Conservation (phyloP, 2,888 invertebrate genomes). For the Ornithoptera priamus region DNA sequence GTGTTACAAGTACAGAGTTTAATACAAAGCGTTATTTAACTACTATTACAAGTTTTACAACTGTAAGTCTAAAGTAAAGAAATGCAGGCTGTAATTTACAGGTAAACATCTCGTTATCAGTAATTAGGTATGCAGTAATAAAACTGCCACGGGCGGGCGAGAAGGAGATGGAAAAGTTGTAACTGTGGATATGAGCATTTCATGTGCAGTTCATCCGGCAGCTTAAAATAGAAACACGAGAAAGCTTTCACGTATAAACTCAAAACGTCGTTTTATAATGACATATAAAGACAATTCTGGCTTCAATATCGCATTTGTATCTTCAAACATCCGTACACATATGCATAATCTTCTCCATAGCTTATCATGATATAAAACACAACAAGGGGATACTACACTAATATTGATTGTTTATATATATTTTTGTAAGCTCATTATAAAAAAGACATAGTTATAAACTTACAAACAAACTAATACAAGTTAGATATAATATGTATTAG, state of each 20-base stretch:
- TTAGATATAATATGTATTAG: too few relatives aligned
- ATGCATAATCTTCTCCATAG: too few relatives aligned
- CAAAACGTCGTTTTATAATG: slow-evolving; percentile 9
- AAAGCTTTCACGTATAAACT: slow-evolving; percentile 21
- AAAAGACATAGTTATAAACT: too few relatives aligned
- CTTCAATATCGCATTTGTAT: neutral
- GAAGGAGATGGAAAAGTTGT: neutral
- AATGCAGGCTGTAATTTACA: too few relatives aligned
- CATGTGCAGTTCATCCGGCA: slow-evolving; percentile 7
- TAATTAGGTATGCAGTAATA: neutral
- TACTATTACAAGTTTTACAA: too few relatives aligned
- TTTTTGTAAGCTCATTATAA: too few relatives aligned
- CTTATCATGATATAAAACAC: too few relatives aligned
- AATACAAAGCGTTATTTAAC: neutral
- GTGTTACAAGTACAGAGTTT: neutral
- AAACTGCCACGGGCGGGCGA: neutral
- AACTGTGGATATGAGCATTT: neutral
- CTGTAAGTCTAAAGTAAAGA: too few relatives aligned
- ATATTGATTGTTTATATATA: too few relatives aligned
- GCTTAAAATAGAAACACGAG: slow-evolving; percentile 19
- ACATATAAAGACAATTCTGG: neutral
- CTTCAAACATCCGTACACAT: neutral
- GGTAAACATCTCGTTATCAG: neutral
- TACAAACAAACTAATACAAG: too few relatives aligned
- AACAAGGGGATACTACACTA: too few relatives aligned